phyloP scores from a whole-genome alignment of 2,113 vertebrate genomes.

The Pseudorhombus dupliciocellatus region DNA sequence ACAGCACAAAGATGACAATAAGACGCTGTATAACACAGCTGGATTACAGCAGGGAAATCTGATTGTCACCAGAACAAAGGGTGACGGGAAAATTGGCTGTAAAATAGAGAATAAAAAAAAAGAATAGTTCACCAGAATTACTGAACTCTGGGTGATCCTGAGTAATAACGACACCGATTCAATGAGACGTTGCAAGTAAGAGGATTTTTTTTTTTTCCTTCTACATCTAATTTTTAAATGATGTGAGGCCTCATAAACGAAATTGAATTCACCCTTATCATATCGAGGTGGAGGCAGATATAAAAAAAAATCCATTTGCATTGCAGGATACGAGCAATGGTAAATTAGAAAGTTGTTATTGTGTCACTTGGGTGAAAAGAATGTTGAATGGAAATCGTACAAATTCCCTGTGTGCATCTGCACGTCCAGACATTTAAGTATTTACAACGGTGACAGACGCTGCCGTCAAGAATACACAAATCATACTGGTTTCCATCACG shows the following conservation, averaged over 20 bases:
- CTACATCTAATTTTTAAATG: background rate
- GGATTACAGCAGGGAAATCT: background rate
- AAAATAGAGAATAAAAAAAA: slow-evolving; percentile 18
- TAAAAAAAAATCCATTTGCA: slow-evolving; percentile 7
- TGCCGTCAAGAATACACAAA: background rate
- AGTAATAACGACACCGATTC: slow-evolving; percentile 19
- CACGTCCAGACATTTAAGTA: background rate
- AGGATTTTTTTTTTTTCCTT: background rate
- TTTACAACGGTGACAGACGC: background rate
- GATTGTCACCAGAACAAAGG: background rate
- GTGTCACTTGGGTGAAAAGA: background rate
- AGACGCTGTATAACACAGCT: background rate
- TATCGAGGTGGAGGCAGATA: slow-evolving; percentile 1
- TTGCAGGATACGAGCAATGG: background rate
- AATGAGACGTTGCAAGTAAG: slow-evolving; percentile 1
- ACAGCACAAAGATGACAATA: background rate
- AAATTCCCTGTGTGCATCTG: background rate
- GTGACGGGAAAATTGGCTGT: slow-evolving; percentile 2
- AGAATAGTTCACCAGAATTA: slow-evolving; percentile 5
- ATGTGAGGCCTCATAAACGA: slow-evolving; percentile 12
- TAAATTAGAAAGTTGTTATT: slow-evolving; percentile 3
- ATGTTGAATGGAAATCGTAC: background rate
- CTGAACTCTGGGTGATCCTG: slow-evolving; percentile 3
- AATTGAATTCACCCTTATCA: slow-evolving; percentile 28
- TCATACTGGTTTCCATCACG: slow-evolving; percentile 2